A percentile compares a stretch with the other conserved stretches of the same genome.
Conservation (phyloP, 2,113 vertebrate genomes). For the Vulpes vulpes region DNA sequence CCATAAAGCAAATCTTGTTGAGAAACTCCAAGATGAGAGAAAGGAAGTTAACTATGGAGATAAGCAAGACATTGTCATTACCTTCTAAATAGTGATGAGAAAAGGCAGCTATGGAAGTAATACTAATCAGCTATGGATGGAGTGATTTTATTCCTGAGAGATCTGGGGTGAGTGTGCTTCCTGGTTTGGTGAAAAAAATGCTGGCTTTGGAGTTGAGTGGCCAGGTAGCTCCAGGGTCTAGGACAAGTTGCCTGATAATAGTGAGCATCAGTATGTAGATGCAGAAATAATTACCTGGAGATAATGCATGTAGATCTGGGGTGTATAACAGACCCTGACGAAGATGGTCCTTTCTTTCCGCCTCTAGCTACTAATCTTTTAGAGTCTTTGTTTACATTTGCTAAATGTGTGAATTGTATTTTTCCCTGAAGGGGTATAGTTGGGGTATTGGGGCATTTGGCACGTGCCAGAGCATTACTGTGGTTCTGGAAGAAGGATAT, state of each 20-base stretch:
- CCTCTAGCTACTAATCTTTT: not conserved
- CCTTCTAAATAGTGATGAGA: not conserved
- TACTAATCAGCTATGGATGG: not conserved
- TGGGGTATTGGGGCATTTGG: not conserved
- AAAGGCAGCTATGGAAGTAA: not conserved
- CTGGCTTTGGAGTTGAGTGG: not conserved
- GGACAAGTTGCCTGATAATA: not conserved
- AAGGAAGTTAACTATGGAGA: not conserved
- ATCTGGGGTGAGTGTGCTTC: not conserved
- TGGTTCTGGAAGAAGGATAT: not conserved
- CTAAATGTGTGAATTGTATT: not conserved
- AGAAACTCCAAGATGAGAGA: not conserved
- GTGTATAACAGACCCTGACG: not conserved
- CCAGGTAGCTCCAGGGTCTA: not conserved
- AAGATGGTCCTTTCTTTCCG: not conserved
- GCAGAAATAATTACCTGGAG: not conserved
- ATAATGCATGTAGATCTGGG: fast-evolving
- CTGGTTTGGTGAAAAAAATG: not conserved
- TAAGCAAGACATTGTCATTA: not conserved
- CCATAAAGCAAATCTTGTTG: not conserved
- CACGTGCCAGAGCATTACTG: not conserved
- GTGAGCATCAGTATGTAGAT: not conserved
- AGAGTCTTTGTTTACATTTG: not conserved
- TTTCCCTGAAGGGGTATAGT: not conserved
- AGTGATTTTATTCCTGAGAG: not conserved